Evolutionary conservation across 1,140 invertebrate species (phyloP), one percentile per base, ranked within the genome.

Genomic region (Drosophila kanapiae): DNA sequence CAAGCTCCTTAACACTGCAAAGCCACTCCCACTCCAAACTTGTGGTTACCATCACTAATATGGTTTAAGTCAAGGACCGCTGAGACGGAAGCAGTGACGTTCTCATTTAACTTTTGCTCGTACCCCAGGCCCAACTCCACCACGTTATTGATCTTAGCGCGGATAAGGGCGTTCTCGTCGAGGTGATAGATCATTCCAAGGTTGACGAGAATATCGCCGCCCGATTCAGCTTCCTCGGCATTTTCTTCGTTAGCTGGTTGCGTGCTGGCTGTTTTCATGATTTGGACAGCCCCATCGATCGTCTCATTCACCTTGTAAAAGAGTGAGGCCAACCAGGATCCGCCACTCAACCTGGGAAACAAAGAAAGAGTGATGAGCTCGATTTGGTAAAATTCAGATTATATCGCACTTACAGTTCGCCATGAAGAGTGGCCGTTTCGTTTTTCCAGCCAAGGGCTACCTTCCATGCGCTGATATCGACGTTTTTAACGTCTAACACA

Each of bases 171-270:
- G n/a, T 79, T 65, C 8, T 56, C 85, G 1, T 82, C 71, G 29
- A 90, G 37, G 63, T 51, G 81, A 51, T 91, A 91, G n/a, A 82
- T 68, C 51, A 79, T 63, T 8, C 86, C 85, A 14, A 91, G 3
- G 1, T 58, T 53, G n/a, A 80, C 16, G 0, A 23, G 16, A 6
- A 68, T 0, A 7, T 75, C 48, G 8, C 67, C 31, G 6, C 61
- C 68, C 10, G 13, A 6, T 6, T 40, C 3, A 37, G 35, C 35
- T 0, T 4, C 57, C 7, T 64, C 70, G 9, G 42, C 10, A 6
- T 42, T 23, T 5, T 59, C 53, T 0, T 10, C 58, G 9, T 8
- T 48, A 1, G 6, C 3, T 23, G 54, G 27, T 4, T 43, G 10
- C 7, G 14, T 0, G 9, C 6, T 0, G 14, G 7, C 11, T 10